Evolutionary conservation across 2,113 vertebrate species (phyloP), one percentile per base, ranked within the genome.

Genomic region (Periophthalmus modestus): DNA sequence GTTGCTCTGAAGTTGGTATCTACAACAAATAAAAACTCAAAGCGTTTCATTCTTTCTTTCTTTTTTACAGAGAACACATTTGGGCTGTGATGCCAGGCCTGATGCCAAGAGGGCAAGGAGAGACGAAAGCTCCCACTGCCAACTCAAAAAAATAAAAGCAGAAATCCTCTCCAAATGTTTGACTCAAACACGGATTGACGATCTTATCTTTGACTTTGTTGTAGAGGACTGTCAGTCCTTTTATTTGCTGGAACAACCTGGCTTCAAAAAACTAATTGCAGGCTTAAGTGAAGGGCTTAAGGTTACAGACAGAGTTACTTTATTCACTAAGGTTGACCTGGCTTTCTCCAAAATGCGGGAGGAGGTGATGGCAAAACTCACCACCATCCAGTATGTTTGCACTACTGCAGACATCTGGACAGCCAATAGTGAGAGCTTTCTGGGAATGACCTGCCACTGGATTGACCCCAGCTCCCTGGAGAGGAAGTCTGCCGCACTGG

Each of bases 371-470:
- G 21, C 74, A 0, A 92, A 91, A n/a, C 89, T 94, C 18, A 52
- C 72, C 55, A 48, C 2, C 61, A 23, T 92, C 72, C 88, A 92
- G 81, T 91, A 92, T 21, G 88, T 92, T 73, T 94, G 92, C 90
- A 93, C 91, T 75, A 93, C 91, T 1, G 92, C 91, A 0, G 92
- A 92, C 82, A 71, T 92, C 75, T 93, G 92, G 92, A 90, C 88
- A 0, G 87, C 88, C 73, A 79, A 84, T 79, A 83, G 43, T 84
- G 82, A 88, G 12, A 92, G 89, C 83, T 92, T 90, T 79, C 92
- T 93, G 3, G 92, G 89, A 55, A 92, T 93, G 91, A 93, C 92
- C 4, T 93, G 91, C 34, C 91, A 93, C 87, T 93, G 92, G 91
- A 92, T 92, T 6, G 89, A 93, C 14, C 0, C 33, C 0, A 39